Base-by-base conservation (phyloP, 1,140 invertebrate species). In the Drosophila suzukii region DNA sequence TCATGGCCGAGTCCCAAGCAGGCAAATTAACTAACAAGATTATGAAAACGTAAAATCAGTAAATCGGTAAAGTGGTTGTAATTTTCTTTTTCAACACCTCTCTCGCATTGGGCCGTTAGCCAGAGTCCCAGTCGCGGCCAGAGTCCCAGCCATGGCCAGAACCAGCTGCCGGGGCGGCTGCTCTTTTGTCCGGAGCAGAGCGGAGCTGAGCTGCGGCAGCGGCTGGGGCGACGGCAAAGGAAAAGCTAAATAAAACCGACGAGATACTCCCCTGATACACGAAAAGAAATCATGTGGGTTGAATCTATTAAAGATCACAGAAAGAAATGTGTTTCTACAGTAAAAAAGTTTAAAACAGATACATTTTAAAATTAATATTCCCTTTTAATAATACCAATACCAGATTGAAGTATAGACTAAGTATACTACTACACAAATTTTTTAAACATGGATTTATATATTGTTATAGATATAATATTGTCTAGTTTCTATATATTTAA, bases 41-140 rank as follows among this genome's bases (percentile, higher is more conserved):
- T 89, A 89, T 89, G 84, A 89, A 89, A 89, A 89, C 85, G 84
- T 89, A 89, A 89, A 90, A 89, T 89, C 84, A 89, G 84, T 89
- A 89, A 89, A 89, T 89, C 84, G 84, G 80, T 84, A 89, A 89
- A 89, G 84, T 89, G 84, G 85, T 84, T 89, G 84, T 89, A 89
- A 89, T 89, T 89, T 89, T 90, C 81, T 90, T 89, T 89, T 89
- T 89, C 84, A 89, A 89, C 84, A 89, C 84, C 84, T 89, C 84
- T 82, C 70, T 84, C 84, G 81, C 78, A 88, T 88, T 89, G 80
- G 83, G 76, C 85, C 84, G 83, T 74, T 86, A 89, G 83, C 83
- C 83, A 79, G 36, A 71, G 70, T 27, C 46, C 46, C 63, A 58
- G 71, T 68, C 62, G 71, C 58, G 39, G 61, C 59, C 63, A 50